These are phyloP conservation scores for Oncorhynchus nerka DNA, from an alignment of 2,113 vertebrate species.

Conservation along the genomic window DNA sequence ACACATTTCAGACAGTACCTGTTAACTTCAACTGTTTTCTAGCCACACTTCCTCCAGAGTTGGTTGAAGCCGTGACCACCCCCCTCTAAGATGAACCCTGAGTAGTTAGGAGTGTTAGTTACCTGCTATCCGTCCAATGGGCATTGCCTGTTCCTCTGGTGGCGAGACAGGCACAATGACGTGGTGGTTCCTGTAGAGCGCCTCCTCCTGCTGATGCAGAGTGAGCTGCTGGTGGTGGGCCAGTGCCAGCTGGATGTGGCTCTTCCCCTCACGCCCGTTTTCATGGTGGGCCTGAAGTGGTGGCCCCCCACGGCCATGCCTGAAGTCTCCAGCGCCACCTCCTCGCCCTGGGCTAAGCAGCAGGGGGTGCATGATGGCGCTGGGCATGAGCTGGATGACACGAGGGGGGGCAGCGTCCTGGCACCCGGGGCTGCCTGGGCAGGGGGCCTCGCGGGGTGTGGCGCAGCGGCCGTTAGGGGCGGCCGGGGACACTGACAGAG, in stretches of 20 bases:
- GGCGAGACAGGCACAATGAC: conserved; percentile 92
- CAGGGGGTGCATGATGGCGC: conserved; percentile 95
- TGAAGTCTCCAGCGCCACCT: conserved; percentile 81
- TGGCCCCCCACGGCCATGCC: conserved; percentile 70
- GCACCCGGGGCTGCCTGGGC: conserved; percentile 80
- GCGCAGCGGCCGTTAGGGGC: conserved; percentile 88
- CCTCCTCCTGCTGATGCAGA: conserved; percentile 84
- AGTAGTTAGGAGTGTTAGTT: conserved; percentile 9
- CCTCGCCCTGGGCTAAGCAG: conserved; percentile 82
- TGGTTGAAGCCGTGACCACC: too few species aligned
- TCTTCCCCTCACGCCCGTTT: conserved; percentile 85
- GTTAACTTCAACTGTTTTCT: neutral
- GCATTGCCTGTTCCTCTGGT: conserved; percentile 87
- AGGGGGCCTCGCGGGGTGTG: conserved; percentile 74
- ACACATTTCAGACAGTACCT: neutral
- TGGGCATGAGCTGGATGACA: conserved; percentile 95
- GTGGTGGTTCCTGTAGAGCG: conserved; percentile 91
- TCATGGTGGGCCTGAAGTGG: conserved; percentile 63
- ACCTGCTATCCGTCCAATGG: conserved; percentile 97
- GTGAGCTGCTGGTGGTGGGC: conserved; percentile 67
- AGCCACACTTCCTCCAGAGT: neutral
- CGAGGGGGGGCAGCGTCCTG: conserved; percentile 79
- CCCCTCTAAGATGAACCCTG: too few species aligned
- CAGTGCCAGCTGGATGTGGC: conserved; percentile 74
- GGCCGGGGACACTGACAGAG: conserved; percentile 87